phyloP scores from a whole-genome alignment of 2,888 invertebrate genomes.

The Leucophenga maculata region DNA sequence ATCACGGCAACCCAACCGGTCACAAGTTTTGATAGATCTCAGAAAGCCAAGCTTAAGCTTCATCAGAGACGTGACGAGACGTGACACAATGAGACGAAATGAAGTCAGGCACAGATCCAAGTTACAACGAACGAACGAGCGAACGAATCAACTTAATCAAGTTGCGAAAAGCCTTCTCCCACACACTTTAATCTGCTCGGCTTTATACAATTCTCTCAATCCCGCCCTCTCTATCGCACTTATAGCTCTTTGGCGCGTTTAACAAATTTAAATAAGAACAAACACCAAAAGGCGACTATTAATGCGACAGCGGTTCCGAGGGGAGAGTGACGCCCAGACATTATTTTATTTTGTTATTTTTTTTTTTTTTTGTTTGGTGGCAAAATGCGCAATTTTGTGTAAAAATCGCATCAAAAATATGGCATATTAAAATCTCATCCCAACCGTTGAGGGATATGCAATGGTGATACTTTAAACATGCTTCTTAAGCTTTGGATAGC shows the following conservation, averaged over 20 bases:
- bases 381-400: constrained; percentile 8
- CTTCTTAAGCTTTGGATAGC: too few relatives aligned
- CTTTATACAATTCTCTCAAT: background rate
- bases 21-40: background rate
- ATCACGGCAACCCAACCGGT: constrained; percentile 4
- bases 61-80: background rate
- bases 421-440: constrained; percentile 13
- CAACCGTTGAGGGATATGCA: too few relatives aligned
- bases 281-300: background rate
- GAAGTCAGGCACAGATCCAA: constrained; percentile 8
- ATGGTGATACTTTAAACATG: too few relatives aligned
- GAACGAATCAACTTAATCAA: constrained; percentile 12
- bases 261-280: constrained; percentile 3
- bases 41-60: too few relatives aligned
- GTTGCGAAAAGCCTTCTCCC: background rate
- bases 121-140: background rate
- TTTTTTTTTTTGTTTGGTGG: background rate
- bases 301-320: too few relatives aligned
- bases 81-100: constrained; percentile 11
- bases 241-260: background rate
- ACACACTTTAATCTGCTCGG: background rate
- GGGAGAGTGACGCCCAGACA: too few relatives aligned
- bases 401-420: constrained; percentile 21
- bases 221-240: background rate
- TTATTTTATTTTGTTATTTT: background rate